Percentiles rank a stretch among this genome's conserved stretches.
Conservation (phyloP, 2,797 vertebrate species). For the Tragopan temminckii region DNA sequence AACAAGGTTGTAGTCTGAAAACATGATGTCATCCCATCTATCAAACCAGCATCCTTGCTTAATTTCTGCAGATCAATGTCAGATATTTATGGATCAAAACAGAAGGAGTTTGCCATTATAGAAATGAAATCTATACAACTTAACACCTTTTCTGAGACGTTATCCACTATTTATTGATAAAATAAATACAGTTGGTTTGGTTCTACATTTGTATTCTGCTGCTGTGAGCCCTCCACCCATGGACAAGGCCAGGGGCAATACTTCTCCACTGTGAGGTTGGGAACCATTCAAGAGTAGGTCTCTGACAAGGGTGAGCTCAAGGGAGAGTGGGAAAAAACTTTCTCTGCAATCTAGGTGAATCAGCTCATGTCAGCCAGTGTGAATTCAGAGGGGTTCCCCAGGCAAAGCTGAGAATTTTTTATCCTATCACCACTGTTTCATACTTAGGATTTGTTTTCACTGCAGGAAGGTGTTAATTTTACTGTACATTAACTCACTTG, state of each 20-base stretch:
- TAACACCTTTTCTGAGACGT: neutral
- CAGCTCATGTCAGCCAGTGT: neutral
- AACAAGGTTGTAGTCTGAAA: neutral
- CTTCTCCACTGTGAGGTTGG: neutral
- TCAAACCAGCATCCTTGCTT: neutral
- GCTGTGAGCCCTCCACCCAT: rapidly evolving
- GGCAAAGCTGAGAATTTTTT: neutral
- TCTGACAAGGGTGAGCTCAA: neutral
- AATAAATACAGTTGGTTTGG: neutral
- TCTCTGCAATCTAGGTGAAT: neutral
- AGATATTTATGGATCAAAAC: neutral
- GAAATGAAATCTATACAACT: neutral
- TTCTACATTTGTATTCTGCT: neutral
- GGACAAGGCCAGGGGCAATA: neutral
- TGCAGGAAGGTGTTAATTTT: neutral
- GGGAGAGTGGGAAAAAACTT: neutral
- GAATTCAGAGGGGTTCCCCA: neutral
- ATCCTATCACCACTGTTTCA: neutral
- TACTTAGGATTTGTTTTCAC: neutral
- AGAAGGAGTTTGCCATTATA: neutral
- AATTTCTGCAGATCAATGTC: neutral
- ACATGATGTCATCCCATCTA: neutral
- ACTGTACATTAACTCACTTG: neutral
- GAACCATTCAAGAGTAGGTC: neutral
- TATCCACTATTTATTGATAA: neutral